A percentile compares a stretch with the other conserved stretches of the same genome.
Evolutionary conservation across 2,113 vertebrate species (phyloP).

Genomic region (Notarius lentiginosus): DNA sequence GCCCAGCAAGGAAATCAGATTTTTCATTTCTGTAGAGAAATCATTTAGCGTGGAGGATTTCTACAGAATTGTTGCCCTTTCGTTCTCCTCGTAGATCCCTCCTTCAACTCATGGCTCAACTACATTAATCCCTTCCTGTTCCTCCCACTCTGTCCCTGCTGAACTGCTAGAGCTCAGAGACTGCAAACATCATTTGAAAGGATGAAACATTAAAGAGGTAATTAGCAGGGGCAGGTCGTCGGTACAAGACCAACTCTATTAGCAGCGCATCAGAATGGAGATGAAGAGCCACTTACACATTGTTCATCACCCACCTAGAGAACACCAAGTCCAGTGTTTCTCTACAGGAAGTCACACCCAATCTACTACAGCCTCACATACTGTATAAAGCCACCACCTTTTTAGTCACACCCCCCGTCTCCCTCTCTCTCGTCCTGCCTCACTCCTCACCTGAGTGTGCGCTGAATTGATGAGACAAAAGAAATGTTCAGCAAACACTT

Average conservation of each 20-base stretch:
- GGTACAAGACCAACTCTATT: conserved; percentile 45
- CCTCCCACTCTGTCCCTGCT: conserved; percentile 20
- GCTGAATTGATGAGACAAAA: conserved; percentile 58
- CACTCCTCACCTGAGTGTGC: conserved; percentile 6
- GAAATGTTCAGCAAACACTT: conserved; percentile 56
- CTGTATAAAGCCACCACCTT: conserved; percentile 2
- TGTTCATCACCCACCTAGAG: conserved; percentile 40
- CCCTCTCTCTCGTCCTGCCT: neutral
- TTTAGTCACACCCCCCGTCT: neutral
- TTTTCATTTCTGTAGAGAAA: conserved; percentile 21
- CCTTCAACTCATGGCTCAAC: neutral
- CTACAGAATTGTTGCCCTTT: conserved; percentile 14
- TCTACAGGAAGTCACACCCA: neutral
- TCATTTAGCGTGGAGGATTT: neutral
- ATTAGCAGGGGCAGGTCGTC: conserved; percentile 64
- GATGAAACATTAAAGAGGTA: conserved; percentile 66
- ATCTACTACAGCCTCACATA: neutral
- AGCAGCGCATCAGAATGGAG: conserved; percentile 40
- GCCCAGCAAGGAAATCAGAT: conserved; percentile 16
- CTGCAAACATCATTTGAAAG: conserved; percentile 63
- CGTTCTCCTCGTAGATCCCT: neutral
- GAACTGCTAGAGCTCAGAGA: conserved; percentile 59
- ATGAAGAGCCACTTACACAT: conserved; percentile 48
- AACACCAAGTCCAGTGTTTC: neutral
- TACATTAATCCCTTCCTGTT: neutral